Base-by-base conservation (phyloP, 1,140 invertebrate genomes). In the Aphidius gifuensis region DNA sequence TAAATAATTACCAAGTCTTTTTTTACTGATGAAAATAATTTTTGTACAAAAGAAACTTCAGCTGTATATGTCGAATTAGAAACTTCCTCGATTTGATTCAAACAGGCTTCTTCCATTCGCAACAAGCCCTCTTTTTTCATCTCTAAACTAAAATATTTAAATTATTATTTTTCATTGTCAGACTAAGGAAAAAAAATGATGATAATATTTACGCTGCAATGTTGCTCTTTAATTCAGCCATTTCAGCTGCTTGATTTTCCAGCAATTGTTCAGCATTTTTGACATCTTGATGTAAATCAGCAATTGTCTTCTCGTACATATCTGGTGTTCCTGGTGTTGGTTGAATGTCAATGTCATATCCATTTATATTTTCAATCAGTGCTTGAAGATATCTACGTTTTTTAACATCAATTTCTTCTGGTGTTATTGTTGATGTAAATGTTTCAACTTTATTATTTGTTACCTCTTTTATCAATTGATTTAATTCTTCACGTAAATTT, bases 1-100 rank as follows among this genome's bases (percentile, higher is more conserved):
- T 7, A 39, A 49, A 47, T 16, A 61, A 62, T 65, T 69, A 79
- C 78, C 63, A 77, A 70, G 66, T 77, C 75, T 0, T 46, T 4
- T 66, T 78, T 79, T 0, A 68, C 59, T 16, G 56, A 3, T 5
- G 47, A 6, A 63, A 78, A 78, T 11, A 74, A 49, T 6, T 43
- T 16, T 54, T 68, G 69, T 1, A 64, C 50, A 6, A 60, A 39
- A 2, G 5, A 5, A 6, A 64, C 11, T 66, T 75, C 70, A 9
- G 48, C 58, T 11, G 66, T 50, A 39, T 70, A 72, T 2, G 70
- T 73, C 38, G 47, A 62, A 43, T 46, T 44, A 5, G 50, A 50
- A 32, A 66, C 46, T 48, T 66, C 66, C 9, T 72, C 47, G 5
- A 43, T 46, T 6, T 62, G 49, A 45, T 43, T 58, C 23, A 70